Base-by-base conservation (phyloP, 2,888 invertebrate genomes). In the Diploptera punctata region DNA sequence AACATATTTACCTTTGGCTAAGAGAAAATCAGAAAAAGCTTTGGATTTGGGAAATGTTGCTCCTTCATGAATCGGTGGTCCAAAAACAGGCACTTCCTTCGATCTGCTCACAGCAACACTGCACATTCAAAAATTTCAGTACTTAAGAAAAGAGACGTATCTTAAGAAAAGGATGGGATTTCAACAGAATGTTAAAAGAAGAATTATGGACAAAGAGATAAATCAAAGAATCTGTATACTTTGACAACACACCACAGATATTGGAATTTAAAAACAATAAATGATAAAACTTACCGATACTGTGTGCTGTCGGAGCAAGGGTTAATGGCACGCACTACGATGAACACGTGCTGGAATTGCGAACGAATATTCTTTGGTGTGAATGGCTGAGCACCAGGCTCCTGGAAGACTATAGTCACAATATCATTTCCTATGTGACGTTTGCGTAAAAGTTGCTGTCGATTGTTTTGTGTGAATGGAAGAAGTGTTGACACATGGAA, bases 381-480 rank as follows among this genome's bases (percentile, higher is more conserved):
- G 84, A 98, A 98, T 0, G 97, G 95, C 71, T 92, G 87, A 24
- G 98, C 93, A 65, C 96, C 97, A 0, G 96, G 95, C 83, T 95
- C 95, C 88, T 94, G 87, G 86, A 98, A 99, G 73, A 99, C 94
- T 78, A 99, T 94, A 16, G 98, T 98, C 68, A 98, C 98, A 81
- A 98, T 98, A 84, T 98, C 98, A 82, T 98, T 98, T 78, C 98
- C 98, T 80, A 98, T 98, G 84, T 98, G 98, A 29, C 98, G 89
- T 83, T 98, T 98, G 76, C 98, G 87, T 78, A 97, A 86, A 78
- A 98, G 85, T 88, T 89, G 98, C 82, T 98, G 98, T 75, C 94
- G 88, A 84, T 98, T 98, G 83, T 95, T 98, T 68, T 96, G 93
- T 52, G 98, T 97, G 82, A 95, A 97, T 3, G 98, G 98, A 76